These are phyloP conservation scores for Stigmatopora argus DNA, from an alignment of 2,113 vertebrate genomes.

Conservation along the genomic window DNA sequence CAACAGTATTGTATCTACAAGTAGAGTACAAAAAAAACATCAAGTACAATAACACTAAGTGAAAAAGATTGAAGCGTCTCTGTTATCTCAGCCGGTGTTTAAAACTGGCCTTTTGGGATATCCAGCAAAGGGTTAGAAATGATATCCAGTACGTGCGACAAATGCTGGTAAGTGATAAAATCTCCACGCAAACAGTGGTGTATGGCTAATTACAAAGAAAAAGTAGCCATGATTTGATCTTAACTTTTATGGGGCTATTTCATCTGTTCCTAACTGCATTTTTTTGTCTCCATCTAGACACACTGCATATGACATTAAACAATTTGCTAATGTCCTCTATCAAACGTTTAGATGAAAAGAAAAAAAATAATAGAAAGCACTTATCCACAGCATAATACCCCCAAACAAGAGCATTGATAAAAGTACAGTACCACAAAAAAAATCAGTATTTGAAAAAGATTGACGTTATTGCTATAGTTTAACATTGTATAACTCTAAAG, in stretches of 20 bases:
- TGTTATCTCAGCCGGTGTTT: too few species aligned
- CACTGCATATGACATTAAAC: conserved; percentile 6
- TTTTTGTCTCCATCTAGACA: conserved; percentile 31
- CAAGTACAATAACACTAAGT: too few species aligned
- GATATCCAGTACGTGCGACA: conserved; percentile 46
- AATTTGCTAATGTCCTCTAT: conserved; percentile 10
- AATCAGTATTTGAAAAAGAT: background rate
- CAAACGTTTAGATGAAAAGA: conserved; percentile 20
- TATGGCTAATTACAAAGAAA: conserved; percentile 65
- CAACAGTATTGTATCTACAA: too few species aligned
- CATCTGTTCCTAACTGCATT: conserved; percentile 51
- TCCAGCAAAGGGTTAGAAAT: conserved; percentile 45
- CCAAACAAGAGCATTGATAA: background rate
- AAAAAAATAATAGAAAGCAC: background rate
- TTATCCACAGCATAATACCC: background rate
- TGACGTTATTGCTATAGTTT: background rate
- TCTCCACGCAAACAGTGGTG: conserved; percentile 55
- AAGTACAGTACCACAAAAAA: background rate
- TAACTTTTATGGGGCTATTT: conserved; percentile 61
- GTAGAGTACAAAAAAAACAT: too few species aligned
- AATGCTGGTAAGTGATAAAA: conserved; percentile 60
- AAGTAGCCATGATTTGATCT: conserved; percentile 70
- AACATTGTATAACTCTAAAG: too few species aligned
- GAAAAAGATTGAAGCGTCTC: too few species aligned
- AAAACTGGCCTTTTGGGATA: conserved; percentile 51